Percentiles rank a stretch among this genome's conserved stretches.
phyloP scores from a whole-genome alignment of 2,797 vertebrate genomes.

The Acestrorhynchus altus region DNA sequence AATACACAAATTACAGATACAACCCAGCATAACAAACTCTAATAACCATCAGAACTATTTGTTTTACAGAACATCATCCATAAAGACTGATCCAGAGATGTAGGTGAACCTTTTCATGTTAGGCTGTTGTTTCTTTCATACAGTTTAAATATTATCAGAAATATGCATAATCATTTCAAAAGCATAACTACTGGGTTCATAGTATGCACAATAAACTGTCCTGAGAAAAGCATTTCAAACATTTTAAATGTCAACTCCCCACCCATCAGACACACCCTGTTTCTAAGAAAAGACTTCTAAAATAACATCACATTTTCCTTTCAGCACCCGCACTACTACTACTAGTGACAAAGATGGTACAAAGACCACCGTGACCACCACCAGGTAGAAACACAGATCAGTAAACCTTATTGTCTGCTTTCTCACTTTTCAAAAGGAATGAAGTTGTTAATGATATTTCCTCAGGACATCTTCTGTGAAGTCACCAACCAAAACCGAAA shows the following conservation, averaged over 20 bases:
- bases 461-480: slow-evolving; percentile 64
- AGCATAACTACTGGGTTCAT: not conserved
- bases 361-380: slow-evolving; percentile 68
- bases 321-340: slow-evolving; percentile 66
- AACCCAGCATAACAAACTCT: no score
- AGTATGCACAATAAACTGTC: not conserved
- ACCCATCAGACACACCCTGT: slow-evolving; percentile 35
- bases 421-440: no score
- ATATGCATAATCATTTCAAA: slow-evolving; percentile 7
- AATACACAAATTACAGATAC: no score
- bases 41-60: no score
- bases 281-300: not conserved
- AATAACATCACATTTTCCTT: slow-evolving; percentile 32
- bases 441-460: slow-evolving; percentile 9
- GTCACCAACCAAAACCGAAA: slow-evolving; percentile 62
- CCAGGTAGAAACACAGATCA: slow-evolving; percentile 44
- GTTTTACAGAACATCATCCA: no score
- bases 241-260: slow-evolving; percentile 41
- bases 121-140: no score
- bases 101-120: no score
- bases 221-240: slow-evolving; percentile 15
- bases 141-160: no score
- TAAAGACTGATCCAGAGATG: no score
- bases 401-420: not conserved
- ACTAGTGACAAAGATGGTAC: slow-evolving; percentile 62